Percentiles rank a stretch among this genome's conserved stretches.
Evolutionary conservation across 2,113 vertebrate genomes (phyloP).

Genomic region (Miniopterus natalensis): DNA sequence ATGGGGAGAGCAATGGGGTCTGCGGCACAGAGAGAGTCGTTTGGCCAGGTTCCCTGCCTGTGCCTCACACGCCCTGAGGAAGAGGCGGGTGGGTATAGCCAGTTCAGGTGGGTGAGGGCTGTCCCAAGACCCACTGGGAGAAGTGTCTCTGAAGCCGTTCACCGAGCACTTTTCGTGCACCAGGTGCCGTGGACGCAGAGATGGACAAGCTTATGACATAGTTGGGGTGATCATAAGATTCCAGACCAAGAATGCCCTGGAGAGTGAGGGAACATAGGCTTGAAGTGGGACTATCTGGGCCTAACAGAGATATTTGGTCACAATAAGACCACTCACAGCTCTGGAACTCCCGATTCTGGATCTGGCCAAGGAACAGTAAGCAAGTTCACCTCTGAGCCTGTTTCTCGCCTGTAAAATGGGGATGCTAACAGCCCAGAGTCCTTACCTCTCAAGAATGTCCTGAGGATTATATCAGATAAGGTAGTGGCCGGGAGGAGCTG

Average conservation of each 20-base stretch:
- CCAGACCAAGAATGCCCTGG: not conserved
- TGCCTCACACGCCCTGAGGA: rapidly evolving
- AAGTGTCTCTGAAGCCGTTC: not conserved
- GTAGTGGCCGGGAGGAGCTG: not conserved
- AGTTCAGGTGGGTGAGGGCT: rapidly evolving
- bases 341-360: not conserved
- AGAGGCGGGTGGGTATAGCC: not conserved
- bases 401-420: not conserved
- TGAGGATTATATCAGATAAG: not conserved
- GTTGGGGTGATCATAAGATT: too few relatives aligned
- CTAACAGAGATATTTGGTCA: not conserved
- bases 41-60: not conserved
- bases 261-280: not conserved
- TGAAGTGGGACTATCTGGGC: not conserved
- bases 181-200: not conserved
- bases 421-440: too few relatives aligned
- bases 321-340: not conserved
- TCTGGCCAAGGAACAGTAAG: not conserved
- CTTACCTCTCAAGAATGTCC: not conserved
- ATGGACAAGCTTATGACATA: rapidly evolving
- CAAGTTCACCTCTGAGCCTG: not conserved
- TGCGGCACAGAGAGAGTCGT: slow-evolving; percentile 38
- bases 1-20: not conserved
- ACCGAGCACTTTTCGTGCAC: rapidly evolving
- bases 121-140: not conserved